Evolutionary conservation across 2,888 invertebrate species (phyloP), one percentile per base, ranked within the genome.

Genomic region (Acanthopleura granulata): DNA sequence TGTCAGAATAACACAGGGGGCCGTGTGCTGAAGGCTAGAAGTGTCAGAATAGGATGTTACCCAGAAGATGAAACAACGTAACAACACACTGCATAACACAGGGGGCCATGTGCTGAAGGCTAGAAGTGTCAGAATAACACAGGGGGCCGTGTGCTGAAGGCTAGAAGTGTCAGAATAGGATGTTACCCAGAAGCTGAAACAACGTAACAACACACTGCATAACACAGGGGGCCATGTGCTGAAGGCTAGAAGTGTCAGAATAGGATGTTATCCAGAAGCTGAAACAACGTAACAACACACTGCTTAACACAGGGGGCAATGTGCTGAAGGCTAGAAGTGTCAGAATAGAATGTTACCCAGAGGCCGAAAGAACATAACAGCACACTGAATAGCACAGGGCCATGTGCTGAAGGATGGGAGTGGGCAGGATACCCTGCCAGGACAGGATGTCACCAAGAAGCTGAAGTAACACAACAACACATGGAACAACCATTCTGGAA

Each of bases 11-110:
- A 94, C 94, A 40, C 40, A 40, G 25, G 25, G 14, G 0, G 95
- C 94, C 76, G 96, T 91, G 82, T 95, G 94, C 86, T 94, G 94
- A 62, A 96, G 90, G 16, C 93, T 92, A 75, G 91, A 92, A 83
- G 86, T 95, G 94, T 94, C 96, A 96, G 81, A 94, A 93, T 4
- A 95, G 92, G 78, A 96, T 93, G 89, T 95, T 96, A 70, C 94
- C 93, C 79, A 96, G 91, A 62, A 96, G 91, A 91, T 96, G 81
- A 70, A 88, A 83, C 18, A 25, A 25, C 6, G 11, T 11, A 61
- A 25, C 40, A 40, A 40, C n/a, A 40, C 40, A 3, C 40, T 40
- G 40, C 3, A 40, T 40, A 40, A 40, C 40, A 40, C 40, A 40
- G 40, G n/a, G n/a, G 40, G 95, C 94, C 76, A 96, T 91, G 82